A percentile compares a stretch with the other conserved stretches of the same genome.
These are phyloP conservation scores for Ictalurus punctatus DNA, from an alignment of 2,113 vertebrate species.

Conservation along the genomic window DNA sequence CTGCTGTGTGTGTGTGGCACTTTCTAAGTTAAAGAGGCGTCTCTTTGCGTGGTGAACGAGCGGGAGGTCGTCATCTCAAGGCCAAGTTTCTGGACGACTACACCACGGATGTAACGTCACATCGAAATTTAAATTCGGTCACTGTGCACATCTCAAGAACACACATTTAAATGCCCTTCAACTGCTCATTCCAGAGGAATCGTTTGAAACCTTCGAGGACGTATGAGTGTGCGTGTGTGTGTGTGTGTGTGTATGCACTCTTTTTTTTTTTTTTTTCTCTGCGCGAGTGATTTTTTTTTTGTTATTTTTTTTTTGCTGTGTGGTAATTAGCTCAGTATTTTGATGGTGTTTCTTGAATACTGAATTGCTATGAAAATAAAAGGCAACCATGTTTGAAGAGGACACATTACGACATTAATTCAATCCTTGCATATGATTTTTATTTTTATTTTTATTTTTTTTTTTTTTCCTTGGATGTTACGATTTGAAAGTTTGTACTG, in stretches of 20 bases:
- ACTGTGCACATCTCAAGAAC: slow-evolving; percentile 25
- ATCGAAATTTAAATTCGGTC: background rate
- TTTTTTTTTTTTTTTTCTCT: slow-evolving; percentile 8
- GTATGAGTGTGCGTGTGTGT: slow-evolving; percentile 21
- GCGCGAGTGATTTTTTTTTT: slow-evolving; percentile 16
- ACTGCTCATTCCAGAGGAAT: slow-evolving; percentile 42
- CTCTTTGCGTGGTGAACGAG: background rate
- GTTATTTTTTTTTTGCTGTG: slow-evolving; percentile 38
- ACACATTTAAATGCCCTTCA: slow-evolving; percentile 33
- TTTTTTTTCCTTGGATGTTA: slow-evolving; percentile 38
- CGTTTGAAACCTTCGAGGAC: slow-evolving; percentile 36
- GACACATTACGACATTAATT: slow-evolving; percentile 35
- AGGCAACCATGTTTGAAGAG: slow-evolving; percentile 26
- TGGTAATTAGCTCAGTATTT: slow-evolving; percentile 49
- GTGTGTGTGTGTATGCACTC: background rate
- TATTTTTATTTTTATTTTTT: background rate
- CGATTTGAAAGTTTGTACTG: slow-evolving; percentile 50
- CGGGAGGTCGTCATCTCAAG: slow-evolving; percentile 17
- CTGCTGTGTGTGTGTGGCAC: slow-evolving; percentile 35
- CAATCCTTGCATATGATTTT: slow-evolving; percentile 22
- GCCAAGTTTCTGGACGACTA: slow-evolving; percentile 5
- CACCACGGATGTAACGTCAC: slow-evolving; percentile 6
- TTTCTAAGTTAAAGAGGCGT: slow-evolving; percentile 5
- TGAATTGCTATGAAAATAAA: slow-evolving; percentile 34
- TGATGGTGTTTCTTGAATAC: slow-evolving; percentile 47